Evolutionary conservation across 2,888 invertebrate species (phyloP), one percentile per base, ranked within the genome.

Genomic region (Aspidiotus destructor): DNA sequence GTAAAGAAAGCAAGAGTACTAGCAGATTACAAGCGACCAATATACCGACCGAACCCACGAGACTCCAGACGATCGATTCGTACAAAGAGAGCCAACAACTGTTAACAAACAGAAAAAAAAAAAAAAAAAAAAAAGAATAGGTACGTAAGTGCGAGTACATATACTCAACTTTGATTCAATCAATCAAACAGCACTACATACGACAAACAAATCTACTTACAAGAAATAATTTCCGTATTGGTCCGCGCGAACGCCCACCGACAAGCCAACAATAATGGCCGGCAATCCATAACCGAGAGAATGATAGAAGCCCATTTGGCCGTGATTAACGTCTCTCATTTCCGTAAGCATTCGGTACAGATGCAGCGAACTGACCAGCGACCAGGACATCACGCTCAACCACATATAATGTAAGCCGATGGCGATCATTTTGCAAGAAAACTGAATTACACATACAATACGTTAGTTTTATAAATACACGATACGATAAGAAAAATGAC

Each of bases 71-170:
- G 28, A 95, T 91, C 28, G 89, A 87, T 77, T 95, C 94, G 76
- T 93, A 92, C 55, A 94, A 86, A 9, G 92, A 91, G 71, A 97
- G 82, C 96, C 96, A 97, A 78, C 97, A 97, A 77, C 95, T 95
- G 78, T 28, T 5, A 28, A 28, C 28, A 28, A 5, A 28, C 1
- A 60, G 79, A 77, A 61, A 70, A 58, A 16, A n/a, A 58, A 17
- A 58, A 6, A 58, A 44, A 44, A 44, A 44, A 13, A 10, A 10
- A 44, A 8, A 44, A 44, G 48, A 44, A 10, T 13, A 13, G 48
- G 9, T 44, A 8, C 8, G 48, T 44, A 13, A 44, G 13, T 48
- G 1, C 28, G 5, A 6, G 6, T 6, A 48, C 6, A 48, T 6
- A 2, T 48, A 13, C 48, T 28, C 28, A 28, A 3, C 28, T 28